Conservation (phyloP, 2,888 invertebrate genomes). For the Meghimatium bilineatum region DNA sequence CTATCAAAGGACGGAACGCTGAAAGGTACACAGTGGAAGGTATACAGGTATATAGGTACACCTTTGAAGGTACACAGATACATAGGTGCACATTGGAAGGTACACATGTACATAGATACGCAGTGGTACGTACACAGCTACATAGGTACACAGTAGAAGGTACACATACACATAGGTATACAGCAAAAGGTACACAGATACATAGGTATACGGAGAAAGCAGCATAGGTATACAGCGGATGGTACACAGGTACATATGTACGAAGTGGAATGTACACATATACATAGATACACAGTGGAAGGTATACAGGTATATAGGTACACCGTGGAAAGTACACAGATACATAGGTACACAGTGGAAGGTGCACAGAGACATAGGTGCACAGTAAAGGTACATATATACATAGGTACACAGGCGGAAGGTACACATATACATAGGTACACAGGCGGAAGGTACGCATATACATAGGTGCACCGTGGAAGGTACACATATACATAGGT, state of each 20-base stretch:
- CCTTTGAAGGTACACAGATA: too few relatives aligned
- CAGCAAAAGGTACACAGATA: neutral
- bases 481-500: neutral
- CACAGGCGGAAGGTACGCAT: neutral
- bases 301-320: neutral
- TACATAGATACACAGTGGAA: neutral
- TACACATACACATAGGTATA: neutral
- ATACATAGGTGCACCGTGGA: neutral
- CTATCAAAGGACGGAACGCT: too few relatives aligned
- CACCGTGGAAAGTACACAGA: neutral
- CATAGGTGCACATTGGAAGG: too few relatives aligned
- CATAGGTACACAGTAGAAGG: too few relatives aligned
- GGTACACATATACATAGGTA: neutral
- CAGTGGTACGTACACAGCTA: too few relatives aligned
- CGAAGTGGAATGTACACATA: neutral
- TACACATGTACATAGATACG: too few relatives aligned
- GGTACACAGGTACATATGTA: neutral
- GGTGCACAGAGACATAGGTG: neutral
- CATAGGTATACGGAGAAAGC: neutral
- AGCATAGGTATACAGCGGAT: neutral
- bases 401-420: neutral
- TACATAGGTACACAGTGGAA: neutral
- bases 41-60: too few relatives aligned
- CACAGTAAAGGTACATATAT: neutral
- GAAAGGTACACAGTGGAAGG: too few relatives aligned